A percentile compares a stretch with the other conserved stretches of the same genome.
Conservation (phyloP, 1,140 invertebrate genomes). For the Lethocerus indicus region DNA sequence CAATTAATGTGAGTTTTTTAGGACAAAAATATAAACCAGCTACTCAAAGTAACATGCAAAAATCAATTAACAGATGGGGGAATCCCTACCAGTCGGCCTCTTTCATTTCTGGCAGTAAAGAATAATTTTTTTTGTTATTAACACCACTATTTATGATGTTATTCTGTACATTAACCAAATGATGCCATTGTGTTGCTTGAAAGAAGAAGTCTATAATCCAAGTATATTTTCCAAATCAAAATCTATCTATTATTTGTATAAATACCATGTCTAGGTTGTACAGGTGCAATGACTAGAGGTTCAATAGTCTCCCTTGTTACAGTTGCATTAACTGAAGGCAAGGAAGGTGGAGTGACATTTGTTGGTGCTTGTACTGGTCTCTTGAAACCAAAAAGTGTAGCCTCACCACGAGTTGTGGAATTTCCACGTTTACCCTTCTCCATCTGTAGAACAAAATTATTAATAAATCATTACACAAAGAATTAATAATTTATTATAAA, state of each 20-base stretch:
- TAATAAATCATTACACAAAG: neutral
- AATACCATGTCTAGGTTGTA: neutral
- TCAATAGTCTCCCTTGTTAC: slow-evolving; percentile 7
- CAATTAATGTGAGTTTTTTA: no score
- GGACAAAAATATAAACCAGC: no score
- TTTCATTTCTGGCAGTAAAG: no score
- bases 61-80: no score
- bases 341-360: neutral
- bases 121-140: no score
- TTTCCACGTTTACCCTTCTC: slow-evolving; percentile 6
- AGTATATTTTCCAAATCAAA: no score
- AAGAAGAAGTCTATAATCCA: no score
- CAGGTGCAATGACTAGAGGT: slow-evolving; percentile 3
- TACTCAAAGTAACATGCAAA: no score
- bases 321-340: slow-evolving; percentile 1
- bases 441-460: slow-evolving; percentile 6
- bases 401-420: neutral
- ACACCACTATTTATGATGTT: no score
- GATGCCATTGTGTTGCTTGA: no score
- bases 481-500: neutral
- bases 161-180: no score
- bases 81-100: no score
- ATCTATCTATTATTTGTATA: neutral
- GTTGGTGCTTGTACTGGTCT: neutral
- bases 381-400: slow-evolving; percentile 9